phyloP scores from a whole-genome alignment of 2,888 invertebrate species.

The Metalampra italica region DNA sequence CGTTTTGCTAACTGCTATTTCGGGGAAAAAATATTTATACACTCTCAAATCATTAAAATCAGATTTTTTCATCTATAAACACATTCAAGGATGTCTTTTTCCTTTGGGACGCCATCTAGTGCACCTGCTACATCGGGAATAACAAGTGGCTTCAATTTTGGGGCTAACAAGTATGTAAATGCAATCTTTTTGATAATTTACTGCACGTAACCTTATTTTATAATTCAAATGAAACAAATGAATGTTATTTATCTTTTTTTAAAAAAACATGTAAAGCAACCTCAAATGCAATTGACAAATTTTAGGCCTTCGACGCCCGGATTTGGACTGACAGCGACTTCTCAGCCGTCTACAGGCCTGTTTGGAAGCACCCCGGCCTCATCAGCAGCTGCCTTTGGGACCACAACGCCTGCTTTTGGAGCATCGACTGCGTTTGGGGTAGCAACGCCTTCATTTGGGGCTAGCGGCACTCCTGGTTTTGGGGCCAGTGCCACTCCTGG shows the following conservation, averaged over 20 bases:
- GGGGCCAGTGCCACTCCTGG: conserved; percentile 8
- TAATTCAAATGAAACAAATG: neutral
- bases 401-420: conserved; percentile 41
- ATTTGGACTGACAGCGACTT: conserved; percentile 46
- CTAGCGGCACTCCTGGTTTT: conserved; percentile 18
- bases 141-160: conserved; percentile 64
- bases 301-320: conserved; percentile 57
- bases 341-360: conserved; percentile 53
- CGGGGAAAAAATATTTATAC: neutral
- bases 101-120: conserved; percentile 68
- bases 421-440: conserved; percentile 13
- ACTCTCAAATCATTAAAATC: no score
- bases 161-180: conserved; percentile 62
- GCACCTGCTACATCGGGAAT: conserved; percentile 64
- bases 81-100: conserved; percentile 55
- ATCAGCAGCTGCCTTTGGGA: conserved; percentile 37
- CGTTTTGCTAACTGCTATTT: no score
- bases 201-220: neutral
- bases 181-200: conserved; percentile 32
- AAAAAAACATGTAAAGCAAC: conserved; percentile 17
- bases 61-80: neutral
- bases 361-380: conserved; percentile 48
- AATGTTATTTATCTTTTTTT: no score
- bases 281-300: conserved; percentile 18
- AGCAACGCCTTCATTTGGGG: conserved; percentile 34